Evolutionary conservation across 1,140 invertebrate genomes (phyloP), one percentile per base, ranked within the genome.

Genomic region (Eurosta solidaginis): DNA sequence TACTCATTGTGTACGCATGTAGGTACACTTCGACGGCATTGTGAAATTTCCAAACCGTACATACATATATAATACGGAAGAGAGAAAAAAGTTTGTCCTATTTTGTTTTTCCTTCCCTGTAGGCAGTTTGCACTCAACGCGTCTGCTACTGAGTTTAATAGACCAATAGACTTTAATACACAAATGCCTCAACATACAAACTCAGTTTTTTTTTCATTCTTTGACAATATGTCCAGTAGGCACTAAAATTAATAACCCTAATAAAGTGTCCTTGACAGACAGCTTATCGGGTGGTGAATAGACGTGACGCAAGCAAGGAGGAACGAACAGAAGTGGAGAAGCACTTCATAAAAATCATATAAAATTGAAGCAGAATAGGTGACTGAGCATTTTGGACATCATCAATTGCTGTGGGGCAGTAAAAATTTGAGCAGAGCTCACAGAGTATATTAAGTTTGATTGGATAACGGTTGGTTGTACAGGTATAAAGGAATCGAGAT

Each of bases 161-260:
- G 59, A 68, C 33, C 59, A 10, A 68, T 68, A 20, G 33, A 22
- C 33, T 40, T 40, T 68, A 33, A 9, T 29, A 33, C 33, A n/a
- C n/a, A n/a, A n/a, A n/a, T n/a, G 59, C 59, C 59, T 40, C 27
- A 17, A 36, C 33, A 25, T 4, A 52, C n/a, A 29, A 36, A 68
- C 27, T 40, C 14, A 40, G 20, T n/a, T 68, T 40, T 36, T 68
- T 68, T 54, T 29, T 54, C 7, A 0, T 33, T 7, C 9, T 68
- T 33, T 33, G 20, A 3, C 17, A 14, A 68, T 40, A 68, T 68
- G 59, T 68, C 59, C 33, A 68, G 33, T 68, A n/a, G 27, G 59
- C 59, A 68, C 59, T 68, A 17, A 68, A 68, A 68, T 68, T 68
- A 68, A 68, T 68, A 68, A 68, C 59, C 59, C 59, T 68, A 68